A percentile compares a stretch with the other conserved stretches of the same genome.
phyloP scores from a whole-genome alignment of 2,888 invertebrate genomes.

The Erebia epiphron region DNA sequence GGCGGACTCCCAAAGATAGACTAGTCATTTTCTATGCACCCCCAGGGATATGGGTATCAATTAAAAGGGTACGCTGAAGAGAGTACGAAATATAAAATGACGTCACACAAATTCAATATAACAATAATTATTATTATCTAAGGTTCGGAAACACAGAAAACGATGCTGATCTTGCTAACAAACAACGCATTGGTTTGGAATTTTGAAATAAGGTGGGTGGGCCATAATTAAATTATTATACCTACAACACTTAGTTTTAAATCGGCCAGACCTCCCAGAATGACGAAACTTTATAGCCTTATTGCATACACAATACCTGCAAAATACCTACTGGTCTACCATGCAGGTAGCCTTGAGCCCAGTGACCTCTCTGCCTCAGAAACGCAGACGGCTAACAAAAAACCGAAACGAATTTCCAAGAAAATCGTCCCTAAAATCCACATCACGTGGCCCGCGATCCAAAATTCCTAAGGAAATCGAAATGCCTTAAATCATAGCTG shows the following conservation, averaged over 20 bases:
- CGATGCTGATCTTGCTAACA: too few species aligned
- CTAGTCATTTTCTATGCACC: too few species aligned
- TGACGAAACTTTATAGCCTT: neutral
- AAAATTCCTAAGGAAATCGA: conserved; percentile 81
- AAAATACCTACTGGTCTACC: conserved; percentile 29
- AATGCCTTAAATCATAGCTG: conserved; percentile 74
- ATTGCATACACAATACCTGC: conserved; percentile 17
- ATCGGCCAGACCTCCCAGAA: conserved; percentile 2
- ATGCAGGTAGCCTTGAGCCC: conserved; percentile 38
- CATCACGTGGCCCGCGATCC: conserved; percentile 45
- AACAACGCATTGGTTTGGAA: too few species aligned
- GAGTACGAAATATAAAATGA: too few species aligned
- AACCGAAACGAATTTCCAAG: conserved; percentile 40
- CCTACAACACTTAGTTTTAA: neutral
- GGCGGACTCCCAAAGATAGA: too few species aligned
- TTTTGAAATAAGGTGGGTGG: neutral
- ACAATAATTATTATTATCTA: too few species aligned
- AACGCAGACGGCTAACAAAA: conserved; percentile 43
- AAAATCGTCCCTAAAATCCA: conserved; percentile 46
- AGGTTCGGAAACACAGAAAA: too few species aligned
- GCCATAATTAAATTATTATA: neutral
- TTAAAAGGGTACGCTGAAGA: too few species aligned
- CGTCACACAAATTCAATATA: too few species aligned
- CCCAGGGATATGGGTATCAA: too few species aligned
- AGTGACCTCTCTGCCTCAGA: conserved; percentile 35